Percentiles rank a stretch among this genome's conserved stretches.
These are phyloP conservation scores for Eumacrocentrus americanus DNA, from an alignment of 2,888 invertebrate genomes.

Conservation along the genomic window DNA sequence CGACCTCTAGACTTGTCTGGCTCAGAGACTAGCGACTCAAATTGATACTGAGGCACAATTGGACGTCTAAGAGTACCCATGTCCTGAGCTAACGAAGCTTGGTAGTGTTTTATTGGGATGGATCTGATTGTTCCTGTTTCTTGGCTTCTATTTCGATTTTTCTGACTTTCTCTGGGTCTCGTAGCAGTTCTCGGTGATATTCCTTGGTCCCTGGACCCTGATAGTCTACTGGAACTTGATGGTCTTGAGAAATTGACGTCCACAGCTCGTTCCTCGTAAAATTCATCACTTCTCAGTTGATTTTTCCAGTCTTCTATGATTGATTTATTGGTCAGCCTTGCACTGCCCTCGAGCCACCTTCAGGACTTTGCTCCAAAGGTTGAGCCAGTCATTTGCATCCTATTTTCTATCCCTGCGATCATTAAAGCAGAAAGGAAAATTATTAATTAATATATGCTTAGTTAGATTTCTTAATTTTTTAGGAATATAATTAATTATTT, in stretches of 20 bases:
- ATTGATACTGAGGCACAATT: conserved; percentile 39
- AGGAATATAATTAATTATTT: neutral
- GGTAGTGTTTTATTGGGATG: conserved; percentile 52
- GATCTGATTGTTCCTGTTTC: conserved; percentile 42
- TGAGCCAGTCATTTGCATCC: conserved; percentile 52
- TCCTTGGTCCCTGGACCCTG: conserved; percentile 10
- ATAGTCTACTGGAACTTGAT: neutral
- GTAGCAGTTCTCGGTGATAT: conserved; percentile 15
- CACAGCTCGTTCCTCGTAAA: conserved; percentile 52
- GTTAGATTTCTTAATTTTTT: neutral
- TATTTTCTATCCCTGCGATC: conserved; percentile 54
- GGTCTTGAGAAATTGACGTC: conserved; percentile 43
- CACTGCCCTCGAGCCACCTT: conserved; percentile 59
- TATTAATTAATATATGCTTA: neutral
- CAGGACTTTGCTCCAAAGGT: conserved; percentile 58
- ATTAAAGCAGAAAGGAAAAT: too few species aligned
- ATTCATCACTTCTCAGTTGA: conserved; percentile 39
- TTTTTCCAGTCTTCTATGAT: conserved; percentile 54
- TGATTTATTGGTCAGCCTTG: conserved; percentile 41
- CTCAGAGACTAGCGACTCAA: conserved; percentile 43
- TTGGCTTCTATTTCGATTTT: conserved; percentile 4
- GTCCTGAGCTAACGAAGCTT: conserved; percentile 47
- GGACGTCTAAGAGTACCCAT: conserved; percentile 45
- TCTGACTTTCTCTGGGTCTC: conserved; percentile 3
- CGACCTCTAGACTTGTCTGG: conserved; percentile 23